These are phyloP conservation scores for Leptatherina wallacei DNA, from an alignment of 2,797 vertebrate genomes.

Conservation along the genomic window DNA sequence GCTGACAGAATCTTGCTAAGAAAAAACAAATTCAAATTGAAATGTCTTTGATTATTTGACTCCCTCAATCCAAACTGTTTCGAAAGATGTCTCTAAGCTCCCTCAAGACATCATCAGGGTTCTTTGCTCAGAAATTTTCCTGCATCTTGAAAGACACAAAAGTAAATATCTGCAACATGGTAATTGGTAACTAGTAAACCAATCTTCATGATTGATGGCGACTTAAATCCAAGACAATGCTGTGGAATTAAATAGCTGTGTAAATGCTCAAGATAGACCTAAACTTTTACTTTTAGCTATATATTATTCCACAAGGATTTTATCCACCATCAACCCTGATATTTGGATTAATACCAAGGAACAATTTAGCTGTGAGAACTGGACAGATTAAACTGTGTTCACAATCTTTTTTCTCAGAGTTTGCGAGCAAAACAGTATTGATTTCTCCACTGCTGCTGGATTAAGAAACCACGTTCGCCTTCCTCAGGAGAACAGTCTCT, in stretches of 20 bases:
- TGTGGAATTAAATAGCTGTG: background rate
- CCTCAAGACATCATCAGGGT: background rate
- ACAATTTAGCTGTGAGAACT: constrained; percentile 62
- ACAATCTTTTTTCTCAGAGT: constrained; percentile 54
- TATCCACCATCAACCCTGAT: constrained; percentile 45
- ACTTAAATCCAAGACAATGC: background rate
- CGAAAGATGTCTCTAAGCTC: background rate
- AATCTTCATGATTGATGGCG: background rate
- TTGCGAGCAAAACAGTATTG: constrained; percentile 70
- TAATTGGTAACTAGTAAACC: background rate
- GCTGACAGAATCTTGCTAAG: background rate
- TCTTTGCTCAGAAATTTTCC: background rate
- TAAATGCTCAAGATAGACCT: constrained; percentile 14
- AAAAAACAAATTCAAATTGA: background rate
- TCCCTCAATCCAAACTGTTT: background rate
- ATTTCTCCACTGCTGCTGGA: constrained; percentile 74
- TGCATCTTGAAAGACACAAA: background rate
- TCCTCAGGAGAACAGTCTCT: constrained; percentile 45
- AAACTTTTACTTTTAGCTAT: constrained; percentile 17
- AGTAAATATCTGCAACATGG: background rate
- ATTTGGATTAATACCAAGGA: constrained; percentile 65
- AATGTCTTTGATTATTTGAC: background rate
- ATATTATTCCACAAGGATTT: constrained; percentile 19
- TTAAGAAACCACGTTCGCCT: constrained; percentile 67
- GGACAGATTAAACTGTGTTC: constrained; percentile 63